Evolutionary conservation across 2,888 invertebrate genomes (phyloP).

Genomic region (Synanthedon formicaeformis): DNA sequence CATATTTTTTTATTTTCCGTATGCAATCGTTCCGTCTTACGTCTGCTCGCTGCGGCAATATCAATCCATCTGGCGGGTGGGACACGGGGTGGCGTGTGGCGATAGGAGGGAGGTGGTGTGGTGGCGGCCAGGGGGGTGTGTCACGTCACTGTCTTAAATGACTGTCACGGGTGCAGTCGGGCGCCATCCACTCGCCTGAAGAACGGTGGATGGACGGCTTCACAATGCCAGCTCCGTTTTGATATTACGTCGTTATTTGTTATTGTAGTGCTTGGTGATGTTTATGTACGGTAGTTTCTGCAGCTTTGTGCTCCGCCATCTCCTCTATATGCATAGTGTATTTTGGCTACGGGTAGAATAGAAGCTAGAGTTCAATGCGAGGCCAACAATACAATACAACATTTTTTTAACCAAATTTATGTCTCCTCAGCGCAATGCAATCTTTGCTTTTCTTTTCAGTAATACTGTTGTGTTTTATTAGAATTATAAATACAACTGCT

Average conservation of each 20-base stretch:
- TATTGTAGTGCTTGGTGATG: conserved; percentile 29
- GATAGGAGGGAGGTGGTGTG: conserved; percentile 7
- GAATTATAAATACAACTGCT: no score
- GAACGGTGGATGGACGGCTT: conserved; percentile 55
- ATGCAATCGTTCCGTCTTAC: conserved; percentile 66
- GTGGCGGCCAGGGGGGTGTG: conserved; percentile 23
- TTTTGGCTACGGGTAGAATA: neutral
- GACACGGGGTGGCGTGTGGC: conserved; percentile 8
- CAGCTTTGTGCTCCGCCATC: neutral
- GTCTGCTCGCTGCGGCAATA: conserved; percentile 63
- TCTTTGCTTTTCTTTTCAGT: no score
- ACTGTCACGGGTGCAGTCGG: conserved; percentile 65
- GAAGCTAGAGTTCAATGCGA: no score
- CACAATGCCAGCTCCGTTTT: conserved; percentile 39
- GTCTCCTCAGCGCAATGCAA: no score
- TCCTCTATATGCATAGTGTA: neutral
- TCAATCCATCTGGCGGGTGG: conserved; percentile 65
- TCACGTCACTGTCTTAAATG: conserved; percentile 69
- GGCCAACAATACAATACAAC: no score
- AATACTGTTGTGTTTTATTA: no score
- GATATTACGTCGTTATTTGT: conserved; percentile 59
- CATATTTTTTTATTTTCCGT: conserved; percentile 33
- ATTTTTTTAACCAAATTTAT: no score
- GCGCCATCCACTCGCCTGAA: conserved; percentile 42
- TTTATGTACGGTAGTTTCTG: neutral